Percentiles rank a stretch among this genome's conserved stretches.
Evolutionary conservation across 2,888 invertebrate species (phyloP).

Genomic region (Eledona agricola): DNA sequence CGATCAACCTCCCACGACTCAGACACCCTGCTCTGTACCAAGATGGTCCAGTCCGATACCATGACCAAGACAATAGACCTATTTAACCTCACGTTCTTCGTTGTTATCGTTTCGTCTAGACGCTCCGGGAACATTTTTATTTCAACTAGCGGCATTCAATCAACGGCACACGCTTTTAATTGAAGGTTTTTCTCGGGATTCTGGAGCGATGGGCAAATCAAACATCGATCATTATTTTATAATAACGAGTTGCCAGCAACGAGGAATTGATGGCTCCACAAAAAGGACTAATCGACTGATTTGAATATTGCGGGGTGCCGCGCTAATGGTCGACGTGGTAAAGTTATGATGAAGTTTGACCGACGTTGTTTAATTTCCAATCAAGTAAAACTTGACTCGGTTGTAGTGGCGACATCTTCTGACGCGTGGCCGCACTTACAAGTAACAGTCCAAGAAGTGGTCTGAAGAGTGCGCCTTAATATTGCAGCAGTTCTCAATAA

Average conservation of each 20-base stretch:
- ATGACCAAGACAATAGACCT: conserved; percentile 41
- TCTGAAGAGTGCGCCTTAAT: conserved; percentile 11
- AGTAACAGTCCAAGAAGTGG: neutral
- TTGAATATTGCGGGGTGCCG: conserved; percentile 21
- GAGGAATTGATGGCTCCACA: conserved; percentile 39
- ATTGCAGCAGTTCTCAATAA: conserved; percentile 22
- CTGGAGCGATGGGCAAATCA: conserved; percentile 10
- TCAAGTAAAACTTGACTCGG: conserved; percentile 4
- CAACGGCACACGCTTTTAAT: conserved; percentile 5
- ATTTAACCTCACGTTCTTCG: conserved; percentile 32
- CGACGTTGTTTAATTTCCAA: conserved; percentile 24
- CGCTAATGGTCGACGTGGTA: conserved; percentile 11
- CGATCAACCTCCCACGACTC: conserved; percentile 41
- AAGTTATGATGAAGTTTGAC: conserved; percentile 27
- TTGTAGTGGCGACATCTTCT: conserved; percentile 13
- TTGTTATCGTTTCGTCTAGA: conserved; percentile 27
- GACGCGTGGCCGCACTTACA: neutral
- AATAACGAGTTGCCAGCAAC: conserved; percentile 23
- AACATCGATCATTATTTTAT: conserved; percentile 9
- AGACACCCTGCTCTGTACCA: conserved; percentile 35
- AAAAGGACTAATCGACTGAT: conserved; percentile 26
- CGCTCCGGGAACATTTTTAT: conserved; percentile 14
- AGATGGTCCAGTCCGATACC: conserved; percentile 40
- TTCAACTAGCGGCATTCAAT: conserved; percentile 17
- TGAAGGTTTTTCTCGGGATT: conserved; percentile 5